Base-by-base conservation (phyloP, 2,888 invertebrate species). In the Nasonovia ribisnigri region DNA sequence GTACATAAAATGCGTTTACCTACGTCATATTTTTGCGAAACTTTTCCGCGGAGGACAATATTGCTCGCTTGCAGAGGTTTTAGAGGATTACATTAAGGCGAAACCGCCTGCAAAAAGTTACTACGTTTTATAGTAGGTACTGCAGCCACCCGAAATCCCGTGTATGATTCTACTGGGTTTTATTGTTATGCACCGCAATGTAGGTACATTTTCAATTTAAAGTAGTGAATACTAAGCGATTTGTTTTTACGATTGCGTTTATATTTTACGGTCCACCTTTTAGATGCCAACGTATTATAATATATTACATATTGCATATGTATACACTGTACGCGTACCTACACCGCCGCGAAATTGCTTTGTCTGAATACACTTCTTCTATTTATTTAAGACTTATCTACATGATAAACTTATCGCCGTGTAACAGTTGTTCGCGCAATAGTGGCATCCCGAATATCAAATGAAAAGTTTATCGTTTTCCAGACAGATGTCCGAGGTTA, bases 151-250 rank as follows among this genome's bases (percentile, higher is more conserved):
- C 54, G n/a, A 57, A 91, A 54, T 57, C 91, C 84, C 43, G 84
- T n/a, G 54, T 91, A 54, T 54, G 43, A 84, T 91, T 54, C 43
- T 20, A n/a, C 20, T 43, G 84, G n/a, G 54, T 84, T 91, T 91
- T 91, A 91, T 90, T 90, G 77, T 90, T 77, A 36, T 36, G 13
- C 36, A 36, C 36, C 88, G 77, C 77, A 36, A 20, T 20, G 77
- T 77, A 77, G n/a, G 90, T 77, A 84, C 90, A 42, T 77, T 90
- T 90, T 90, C 90, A 77, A 90, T 90, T 90, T 51, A 90, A 90
- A 90, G 77, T 26, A 51, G 90, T 90, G 90, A 91, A 91, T 91
- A 91, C 29, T 91, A 43, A 91, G 84, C 91, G 91, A 84, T 84
- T 51, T 43, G 91, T 91, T 91, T 54, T 84, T 54, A 91, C 84